Conservation (phyloP, 2,797 vertebrate species). For the Picus viridis region DNA sequence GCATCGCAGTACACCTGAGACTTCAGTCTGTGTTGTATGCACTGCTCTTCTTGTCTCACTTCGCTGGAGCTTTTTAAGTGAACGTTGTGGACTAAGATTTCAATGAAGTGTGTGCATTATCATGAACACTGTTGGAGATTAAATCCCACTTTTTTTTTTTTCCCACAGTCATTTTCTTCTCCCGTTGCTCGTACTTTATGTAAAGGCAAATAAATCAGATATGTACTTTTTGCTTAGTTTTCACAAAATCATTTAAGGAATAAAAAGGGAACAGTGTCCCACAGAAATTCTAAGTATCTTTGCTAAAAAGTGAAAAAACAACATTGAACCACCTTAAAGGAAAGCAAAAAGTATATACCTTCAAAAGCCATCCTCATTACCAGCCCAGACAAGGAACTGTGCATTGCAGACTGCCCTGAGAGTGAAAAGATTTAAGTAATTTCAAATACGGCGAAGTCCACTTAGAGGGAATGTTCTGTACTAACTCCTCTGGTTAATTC, state of each 20-base stretch:
- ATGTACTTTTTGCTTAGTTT: neutral
- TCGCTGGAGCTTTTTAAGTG: neutral
- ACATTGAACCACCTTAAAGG: neutral
- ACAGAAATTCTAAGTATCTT: neutral
- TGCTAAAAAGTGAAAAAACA: neutral
- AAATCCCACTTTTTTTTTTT: neutral
- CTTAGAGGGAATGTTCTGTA: neutral
- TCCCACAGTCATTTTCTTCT: neutral
- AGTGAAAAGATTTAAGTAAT: neutral
- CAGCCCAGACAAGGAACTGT: neutral
- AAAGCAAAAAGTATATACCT: neutral
- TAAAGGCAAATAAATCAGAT: neutral
- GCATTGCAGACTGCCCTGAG: neutral
- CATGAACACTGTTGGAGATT: neutral
- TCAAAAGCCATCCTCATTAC: neutral
- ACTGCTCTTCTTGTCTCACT: neutral
- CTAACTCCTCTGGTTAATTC: neutral
- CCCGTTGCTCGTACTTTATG: neutral
- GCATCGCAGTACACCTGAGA: neutral
- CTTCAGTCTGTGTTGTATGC: neutral
- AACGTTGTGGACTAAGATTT: neutral
- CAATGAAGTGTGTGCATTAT: neutral
- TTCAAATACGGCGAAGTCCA: neutral
- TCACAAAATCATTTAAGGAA: neutral
- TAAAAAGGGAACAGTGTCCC: neutral